Base-by-base conservation (phyloP, 1,140 invertebrate genomes). In the Ctenoplectra terminalis region DNA sequence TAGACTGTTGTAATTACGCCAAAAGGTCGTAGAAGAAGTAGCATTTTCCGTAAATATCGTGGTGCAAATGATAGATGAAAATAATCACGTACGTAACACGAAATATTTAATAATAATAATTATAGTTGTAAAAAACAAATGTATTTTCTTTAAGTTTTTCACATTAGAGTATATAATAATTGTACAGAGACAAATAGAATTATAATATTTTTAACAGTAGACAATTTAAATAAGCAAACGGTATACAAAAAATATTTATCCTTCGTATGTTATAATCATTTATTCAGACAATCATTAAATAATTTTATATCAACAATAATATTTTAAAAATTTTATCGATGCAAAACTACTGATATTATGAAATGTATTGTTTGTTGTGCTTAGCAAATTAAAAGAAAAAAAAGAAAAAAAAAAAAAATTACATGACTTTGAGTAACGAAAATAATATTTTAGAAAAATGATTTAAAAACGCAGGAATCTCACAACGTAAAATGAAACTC, bases 1-100 rank as follows among this genome's bases (percentile, higher is more conserved):
- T 64, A 93, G 92, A 93, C 92, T 77, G 6, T 31, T 78, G 46
- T 71, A 54, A 78, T 83, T 31, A 90, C 91, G 26, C 91, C 91
- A 48, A 88, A 83, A 80, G 80, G 79, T 81, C 90, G 91, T 37
- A 83, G 89, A 64, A 82, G 90, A 43, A 92, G 89, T 66, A 90
- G 75, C 64, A 89, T 92, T 76, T 92, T 92, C 34, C 87, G 90
- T 1, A 93, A 90, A 79, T 17, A 80, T 52, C 74, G 75, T 50
- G 13, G 34, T 56, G 67, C n/a, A 34, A 77, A 73, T 56, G 73
- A 66, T 29, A 75, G 56, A 37, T 29, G 11, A 63, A 54, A 54
- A 56, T 15, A 17, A 67, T 23, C 9, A 69, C 66, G 29, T 80
- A 67, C 15, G 26, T 50, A 73, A 72, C 9, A 50, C 31, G 17